These are phyloP conservation scores for Limnodromus scolopaceus DNA, from an alignment of 2,797 vertebrate genomes.

Conservation along the genomic window DNA sequence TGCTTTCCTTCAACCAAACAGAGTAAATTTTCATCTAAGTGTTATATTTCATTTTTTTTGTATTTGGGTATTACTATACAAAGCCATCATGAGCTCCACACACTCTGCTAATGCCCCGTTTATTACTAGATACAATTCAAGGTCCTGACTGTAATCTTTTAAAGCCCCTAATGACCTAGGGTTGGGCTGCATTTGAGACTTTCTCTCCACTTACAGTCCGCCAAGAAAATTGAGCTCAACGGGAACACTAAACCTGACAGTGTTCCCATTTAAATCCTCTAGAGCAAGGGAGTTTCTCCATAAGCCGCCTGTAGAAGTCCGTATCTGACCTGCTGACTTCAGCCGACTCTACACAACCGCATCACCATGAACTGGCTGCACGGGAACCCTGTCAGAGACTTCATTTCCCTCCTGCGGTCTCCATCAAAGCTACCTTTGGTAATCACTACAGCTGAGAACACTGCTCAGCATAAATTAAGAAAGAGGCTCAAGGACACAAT, in stretches of 20 bases:
- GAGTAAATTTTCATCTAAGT: neutral
- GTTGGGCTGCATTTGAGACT: slow-evolving; percentile 19
- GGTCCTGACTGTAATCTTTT: slow-evolving; percentile 41
- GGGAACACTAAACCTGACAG: slow-evolving; percentile 29
- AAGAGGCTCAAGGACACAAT: slow-evolving; percentile 20
- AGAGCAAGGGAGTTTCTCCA: slow-evolving; percentile 31
- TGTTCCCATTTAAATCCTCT: slow-evolving; percentile 49
- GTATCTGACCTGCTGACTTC: slow-evolving; percentile 52
- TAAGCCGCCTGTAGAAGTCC: neutral
- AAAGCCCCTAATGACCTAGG: slow-evolving; percentile 29
- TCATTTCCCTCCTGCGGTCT: slow-evolving; percentile 36
- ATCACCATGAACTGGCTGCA: slow-evolving; percentile 12
- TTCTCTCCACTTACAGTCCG: neutral
- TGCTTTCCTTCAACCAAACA: slow-evolving; percentile 2
- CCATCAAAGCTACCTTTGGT: slow-evolving; percentile 49
- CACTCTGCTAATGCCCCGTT: neutral
- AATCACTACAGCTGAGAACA: slow-evolving; percentile 35
- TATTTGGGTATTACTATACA: neutral
- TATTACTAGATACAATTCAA: slow-evolving; percentile 28
- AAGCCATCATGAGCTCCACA: neutral
- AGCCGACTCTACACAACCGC: slow-evolving; percentile 2
- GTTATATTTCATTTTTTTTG: neutral
- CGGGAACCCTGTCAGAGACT: slow-evolving; percentile 45
- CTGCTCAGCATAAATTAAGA: slow-evolving; percentile 47
- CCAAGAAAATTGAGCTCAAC: slow-evolving; percentile 54